Evolutionary conservation across 2,113 vertebrate species (phyloP), one percentile per base, ranked within the genome.

Genomic region (Anoplopoma fimbria): DNA sequence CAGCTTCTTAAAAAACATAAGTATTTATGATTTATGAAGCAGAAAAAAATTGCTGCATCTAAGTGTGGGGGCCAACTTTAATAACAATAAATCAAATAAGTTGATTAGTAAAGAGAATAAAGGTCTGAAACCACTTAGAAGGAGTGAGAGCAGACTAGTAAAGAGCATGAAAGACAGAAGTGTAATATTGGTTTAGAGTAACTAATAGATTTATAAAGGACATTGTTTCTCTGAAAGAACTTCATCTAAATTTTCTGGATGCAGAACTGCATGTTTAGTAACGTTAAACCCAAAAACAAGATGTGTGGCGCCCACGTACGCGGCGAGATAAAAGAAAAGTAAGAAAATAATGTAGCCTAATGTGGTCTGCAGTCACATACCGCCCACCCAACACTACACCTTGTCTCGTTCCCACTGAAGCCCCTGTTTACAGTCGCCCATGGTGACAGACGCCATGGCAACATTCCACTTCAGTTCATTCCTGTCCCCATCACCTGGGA

Each of bases 341-440:
- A n/a, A n/a, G n/a, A n/a, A n/a, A n/a, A n/a, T n/a, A n/a, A n/a
- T n/a, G n/a, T n/a, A n/a, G n/a, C n/a, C n/a, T n/a, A n/a, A n/a
- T n/a, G n/a, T n/a, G n/a, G n/a, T n/a, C n/a, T n/a, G n/a, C n/a
- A n/a, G n/a, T n/a, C n/a, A n/a, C n/a, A n/a, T n/a, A n/a, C n/a
- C n/a, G n/a, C n/a, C 91, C 81, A 67, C 81, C 88, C 87, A 88
- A 79, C 55, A 36, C 58, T 21, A 31, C 81, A 70, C 73, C 82
- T 57, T 79, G 79, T 69, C 84, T 49, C 57, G 75, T 53, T 79
- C 49, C 73, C 67, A 86, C 77, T 89, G 69, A 86, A 85, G 83
- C 87, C 75, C 80, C 89, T 95, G 96, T 96, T 96, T 95, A 95
- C 91, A 67, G 90, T 96, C 77, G 81, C 95, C 93, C 92, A 7